Base-by-base conservation (phyloP, 2,888 invertebrate species). In the Drosophila robusta region DNA sequence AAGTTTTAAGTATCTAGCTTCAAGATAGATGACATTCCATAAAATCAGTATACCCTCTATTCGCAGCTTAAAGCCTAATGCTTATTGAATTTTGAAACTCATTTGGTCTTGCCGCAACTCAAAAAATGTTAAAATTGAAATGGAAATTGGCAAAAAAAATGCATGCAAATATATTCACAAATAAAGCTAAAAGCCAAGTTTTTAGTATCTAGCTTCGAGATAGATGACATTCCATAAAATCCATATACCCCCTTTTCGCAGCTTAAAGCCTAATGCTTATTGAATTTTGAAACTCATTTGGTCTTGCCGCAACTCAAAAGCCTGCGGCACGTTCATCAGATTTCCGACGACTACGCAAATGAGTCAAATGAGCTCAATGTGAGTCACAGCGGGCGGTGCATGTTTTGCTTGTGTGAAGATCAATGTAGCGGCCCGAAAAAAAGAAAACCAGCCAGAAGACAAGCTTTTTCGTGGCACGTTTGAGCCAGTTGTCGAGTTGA, bases 331-430 rank as follows among this genome's bases (percentile, higher is more conserved):
- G 77, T 73, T 78, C 61, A 75, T 80, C 83, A 51, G 56, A 81
- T 81, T 87, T 84, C 81, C 58, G 44, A 45, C 51, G 44, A 69
- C 78, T 47, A 57, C 68, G 36, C 39, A 24, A 41, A 45, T 81
- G 80, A 86, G 54, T 83, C 84, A 49, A 24, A 84, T n/a, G 78
- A 80, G 52, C 71, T 74, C 16, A 18, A 80, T 63, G 42, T 55
- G 50, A 49, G 38, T 64, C 78, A 68, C 78, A 67, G 67, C 69
- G 64, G 84, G 63, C 16, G 46, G 50, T 63, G 51, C 50, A 49
- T 62, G 64, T 56, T 47, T 60, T 47, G 52, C 56, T 56, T 51
- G 45, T 64, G 68, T 60, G 66, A 52, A 62, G 55, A 74, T 66
- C 66, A 56, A 62, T 67, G 78, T 73, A 65, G 62, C n/a, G 34